Conservation (phyloP, 2,888 invertebrate species). For the Sphecodes monilicornis region DNA sequence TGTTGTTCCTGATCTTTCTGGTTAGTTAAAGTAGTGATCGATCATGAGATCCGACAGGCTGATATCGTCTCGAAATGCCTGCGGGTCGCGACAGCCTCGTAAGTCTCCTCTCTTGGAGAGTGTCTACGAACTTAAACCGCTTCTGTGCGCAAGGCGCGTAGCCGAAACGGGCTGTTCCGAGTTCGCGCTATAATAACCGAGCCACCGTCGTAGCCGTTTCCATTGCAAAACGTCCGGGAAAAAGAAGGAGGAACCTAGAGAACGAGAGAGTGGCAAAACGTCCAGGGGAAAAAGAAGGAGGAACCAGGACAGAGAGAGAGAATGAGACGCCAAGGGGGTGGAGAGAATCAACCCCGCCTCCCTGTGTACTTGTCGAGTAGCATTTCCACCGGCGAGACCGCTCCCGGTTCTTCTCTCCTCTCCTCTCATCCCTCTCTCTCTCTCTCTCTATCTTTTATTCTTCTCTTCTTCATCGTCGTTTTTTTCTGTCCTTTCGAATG, state of each 20-base stretch:
- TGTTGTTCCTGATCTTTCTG: neutral
- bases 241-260: slow-evolving; percentile 37
- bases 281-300: slow-evolving; percentile 45
- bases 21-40: slow-evolving; percentile 42
- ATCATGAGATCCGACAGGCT: slow-evolving; percentile 46
- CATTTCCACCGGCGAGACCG: slow-evolving; percentile 65
- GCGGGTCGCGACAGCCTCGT: slow-evolving; percentile 55
- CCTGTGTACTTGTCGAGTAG: slow-evolving; percentile 58
- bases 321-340: slow-evolving; percentile 20
- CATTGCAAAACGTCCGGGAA: slow-evolving; percentile 65
- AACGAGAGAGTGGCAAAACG: slow-evolving; percentile 48
- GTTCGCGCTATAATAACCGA: slow-evolving; percentile 66
- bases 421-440: neutral
- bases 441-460: neutral
- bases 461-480: neutral
- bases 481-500: slow-evolving; percentile 56
- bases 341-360: slow-evolving; percentile 45
- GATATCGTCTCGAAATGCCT: slow-evolving; percentile 35
- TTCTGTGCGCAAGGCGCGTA: slow-evolving; percentile 56
- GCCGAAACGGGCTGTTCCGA: slow-evolving; percentile 58
- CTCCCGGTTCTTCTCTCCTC: slow-evolving; percentile 26
- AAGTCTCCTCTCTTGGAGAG: slow-evolving; percentile 23
- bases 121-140: slow-evolving; percentile 40
- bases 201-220: slow-evolving; percentile 62
- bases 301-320: neutral